A percentile compares a stretch with the other conserved stretches of the same genome.
Evolutionary conservation across 1,140 invertebrate genomes (phyloP).

Genomic region (Philotrypesis tridentata): DNA sequence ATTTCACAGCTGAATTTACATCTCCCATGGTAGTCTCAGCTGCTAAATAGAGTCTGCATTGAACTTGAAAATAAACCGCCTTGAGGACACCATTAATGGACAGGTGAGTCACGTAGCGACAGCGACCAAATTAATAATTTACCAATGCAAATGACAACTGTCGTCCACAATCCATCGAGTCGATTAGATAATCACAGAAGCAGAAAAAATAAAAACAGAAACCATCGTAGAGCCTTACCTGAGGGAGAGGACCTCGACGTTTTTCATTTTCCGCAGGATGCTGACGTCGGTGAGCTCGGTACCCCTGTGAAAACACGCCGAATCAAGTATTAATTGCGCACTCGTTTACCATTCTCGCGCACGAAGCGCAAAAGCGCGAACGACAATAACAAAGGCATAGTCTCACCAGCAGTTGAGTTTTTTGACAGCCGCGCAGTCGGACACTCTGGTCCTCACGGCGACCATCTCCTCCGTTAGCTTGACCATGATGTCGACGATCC

Average conservation of each 20-base stretch:
- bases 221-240: slow-evolving; percentile 75
- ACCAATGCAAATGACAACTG: slow-evolving; percentile 3
- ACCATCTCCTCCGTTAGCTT: slow-evolving; percentile 93
- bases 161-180: not conserved
- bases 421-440: slow-evolving; percentile 86
- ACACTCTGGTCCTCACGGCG: slow-evolving; percentile 89
- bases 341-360: not conserved
- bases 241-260: slow-evolving; percentile 86
- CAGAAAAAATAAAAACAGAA: not conserved
- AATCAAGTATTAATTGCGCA: not conserved
- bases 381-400: not conserved
- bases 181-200: not conserved
- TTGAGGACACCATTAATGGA: slow-evolving; percentile 23
- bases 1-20: not conserved
- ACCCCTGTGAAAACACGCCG: slow-evolving; percentile 77
- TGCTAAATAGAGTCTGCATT: slow-evolving; percentile 11
- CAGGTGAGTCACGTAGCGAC: slow-evolving; percentile 12
- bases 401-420: slow-evolving; percentile 93
- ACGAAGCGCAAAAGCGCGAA: not conserved
- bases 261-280: slow-evolving; percentile 83
- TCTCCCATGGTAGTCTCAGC: not conserved
- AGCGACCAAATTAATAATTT: not conserved
- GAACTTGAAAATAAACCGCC: slow-evolving; percentile 29
- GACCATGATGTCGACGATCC: slow-evolving; percentile 73
- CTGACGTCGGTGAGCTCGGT: slow-evolving; percentile 86